A percentile compares a stretch with the other conserved stretches of the same genome.
Evolutionary conservation across 2,113 vertebrate genomes (phyloP).

Genomic region (Brevimyrus niger): DNA sequence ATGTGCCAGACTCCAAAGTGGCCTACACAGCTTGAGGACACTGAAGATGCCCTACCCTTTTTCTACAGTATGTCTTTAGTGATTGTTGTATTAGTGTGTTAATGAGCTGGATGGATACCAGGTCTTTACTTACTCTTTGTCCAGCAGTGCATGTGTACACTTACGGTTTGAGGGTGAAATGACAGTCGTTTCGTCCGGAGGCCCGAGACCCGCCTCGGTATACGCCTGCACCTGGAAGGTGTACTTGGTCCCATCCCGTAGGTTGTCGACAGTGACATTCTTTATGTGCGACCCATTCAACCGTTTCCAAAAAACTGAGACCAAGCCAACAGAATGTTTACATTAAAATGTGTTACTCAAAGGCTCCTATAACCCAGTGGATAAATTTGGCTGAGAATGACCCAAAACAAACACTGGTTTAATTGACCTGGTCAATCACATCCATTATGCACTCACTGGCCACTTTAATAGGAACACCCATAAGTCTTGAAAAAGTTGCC

Average conservation of each 20-base stretch:
- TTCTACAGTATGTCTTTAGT: neutral
- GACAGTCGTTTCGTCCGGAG: neutral
- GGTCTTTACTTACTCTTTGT: neutral
- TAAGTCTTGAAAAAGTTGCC: neutral
- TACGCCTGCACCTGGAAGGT: constrained; percentile 20
- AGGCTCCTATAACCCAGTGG: neutral
- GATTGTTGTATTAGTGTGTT: neutral
- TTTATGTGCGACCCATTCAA: constrained; percentile 39
- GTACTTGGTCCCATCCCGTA: constrained; percentile 37
- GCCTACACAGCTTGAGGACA: neutral
- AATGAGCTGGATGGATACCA: neutral
- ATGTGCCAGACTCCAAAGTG: neutral
- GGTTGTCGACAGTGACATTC: constrained; percentile 32
- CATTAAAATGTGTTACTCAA: neutral
- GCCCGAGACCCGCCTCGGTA: neutral
- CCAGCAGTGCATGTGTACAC: neutral
- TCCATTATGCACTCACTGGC: neutral
- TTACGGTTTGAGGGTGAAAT: neutral
- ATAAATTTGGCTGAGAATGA: neutral
- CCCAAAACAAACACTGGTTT: neutral
- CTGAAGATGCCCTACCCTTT: neutral
- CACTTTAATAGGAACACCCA: neutral
- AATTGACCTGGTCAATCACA: neutral
- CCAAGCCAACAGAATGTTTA: neutral
- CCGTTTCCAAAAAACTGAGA: constrained; percentile 23